Base-by-base conservation (phyloP, 2,888 invertebrate genomes). In the Ganaspis brasiliensis region DNA sequence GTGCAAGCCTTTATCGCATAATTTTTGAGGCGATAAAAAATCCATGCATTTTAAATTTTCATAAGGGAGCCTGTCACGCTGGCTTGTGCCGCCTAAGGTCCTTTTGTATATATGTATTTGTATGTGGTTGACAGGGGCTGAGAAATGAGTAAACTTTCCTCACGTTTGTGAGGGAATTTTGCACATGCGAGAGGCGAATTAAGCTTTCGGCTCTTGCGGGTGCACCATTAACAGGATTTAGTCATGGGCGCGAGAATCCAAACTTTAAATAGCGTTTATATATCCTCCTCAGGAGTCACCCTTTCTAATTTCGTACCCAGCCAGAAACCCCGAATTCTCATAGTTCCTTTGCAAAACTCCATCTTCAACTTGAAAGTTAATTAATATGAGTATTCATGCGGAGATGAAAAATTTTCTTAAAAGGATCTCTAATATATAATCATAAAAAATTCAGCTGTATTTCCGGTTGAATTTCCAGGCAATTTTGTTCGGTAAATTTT, bases 141-240 rank as follows among this genome's bases (percentile, higher is more conserved):
- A 67, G 45, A n/a, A 45, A 63, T 63, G 24, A 40, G 40, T 24
- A 14, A 59, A 31, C 9, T 59, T 59, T 59, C 6, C 31, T n/a
- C 24, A 56, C 5, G 56, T 21, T 56, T 56, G 24, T 12, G 56
- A 26, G 59, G 21, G 14, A 67, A 67, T 45, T 67, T 40, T 67
- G 67, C 67, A 45, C n/a, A 26, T 63, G 63, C 45, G 67, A 45
- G 45, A 67, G 3, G 24, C 40, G 40, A 67, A 67, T 67, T 45
- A 67, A 67, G 67, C 45, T 67, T 67, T 26, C 40, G 40, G 45
- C 14, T 24, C 67, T 67, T 9, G 40, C 45, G 67, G 67, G 67
- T 40, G 67, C 67, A 9, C 67, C 67, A 67, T 67, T 67, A 67
- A 67, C 24, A 45, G 67, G 67, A 45, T 45, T 67, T 67, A 67